phyloP scores from a whole-genome alignment of 2,113 vertebrate genomes.

The Parus major region DNA sequence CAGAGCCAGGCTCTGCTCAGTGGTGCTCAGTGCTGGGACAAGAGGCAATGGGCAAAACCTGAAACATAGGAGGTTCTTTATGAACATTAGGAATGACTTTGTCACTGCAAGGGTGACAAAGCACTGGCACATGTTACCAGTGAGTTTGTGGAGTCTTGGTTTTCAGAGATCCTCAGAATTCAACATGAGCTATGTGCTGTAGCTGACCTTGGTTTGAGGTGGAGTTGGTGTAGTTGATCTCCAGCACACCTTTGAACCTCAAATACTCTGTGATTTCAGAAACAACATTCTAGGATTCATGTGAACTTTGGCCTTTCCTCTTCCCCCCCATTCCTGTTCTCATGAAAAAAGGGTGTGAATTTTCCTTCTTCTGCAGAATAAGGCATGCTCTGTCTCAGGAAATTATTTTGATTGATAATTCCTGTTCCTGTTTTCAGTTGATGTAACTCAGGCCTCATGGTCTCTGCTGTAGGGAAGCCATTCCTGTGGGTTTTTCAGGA shows the following conservation, averaged over 20 bases:
- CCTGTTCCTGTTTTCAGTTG: not conserved
- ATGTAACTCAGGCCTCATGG: not conserved
- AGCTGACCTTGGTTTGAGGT: not conserved
- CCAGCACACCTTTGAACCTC: not conserved
- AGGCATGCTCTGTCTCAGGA: not conserved
- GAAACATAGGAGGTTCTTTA: not conserved
- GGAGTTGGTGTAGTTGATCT: not conserved
- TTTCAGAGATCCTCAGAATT: not conserved
- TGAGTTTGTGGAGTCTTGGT: not conserved
- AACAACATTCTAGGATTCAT: not conserved
- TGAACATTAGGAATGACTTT: not conserved
- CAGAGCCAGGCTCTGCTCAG: not conserved
- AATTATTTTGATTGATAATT: not conserved
- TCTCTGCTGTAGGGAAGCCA: not conserved
- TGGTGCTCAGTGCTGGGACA: fast-evolving
- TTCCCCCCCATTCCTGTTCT: not conserved
- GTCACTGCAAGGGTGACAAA: not conserved
- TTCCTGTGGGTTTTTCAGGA: not conserved
- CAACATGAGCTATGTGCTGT: not conserved
- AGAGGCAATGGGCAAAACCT: not conserved
- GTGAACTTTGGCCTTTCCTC: not conserved
- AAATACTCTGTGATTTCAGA: not conserved
- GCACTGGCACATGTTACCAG: not conserved
- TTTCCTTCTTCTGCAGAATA: not conserved
- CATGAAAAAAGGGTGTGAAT: not conserved